Conservation (phyloP, 2,888 invertebrate genomes). For the Proisotoma minuta region DNA sequence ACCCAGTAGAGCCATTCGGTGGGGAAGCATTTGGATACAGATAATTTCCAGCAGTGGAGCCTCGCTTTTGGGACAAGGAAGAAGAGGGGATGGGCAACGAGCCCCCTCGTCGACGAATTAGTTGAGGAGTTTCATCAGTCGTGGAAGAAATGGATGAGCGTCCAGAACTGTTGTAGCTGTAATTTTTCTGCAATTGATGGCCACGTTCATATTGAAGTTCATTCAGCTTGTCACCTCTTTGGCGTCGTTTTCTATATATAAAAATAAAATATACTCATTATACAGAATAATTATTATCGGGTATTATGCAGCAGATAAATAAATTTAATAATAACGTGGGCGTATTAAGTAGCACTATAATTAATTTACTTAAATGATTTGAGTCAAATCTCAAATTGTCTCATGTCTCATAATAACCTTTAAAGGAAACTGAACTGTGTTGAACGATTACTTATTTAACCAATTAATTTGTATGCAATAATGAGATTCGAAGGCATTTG, state of each 20-base stretch:
- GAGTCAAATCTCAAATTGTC: too few relatives aligned
- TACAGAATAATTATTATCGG: too few relatives aligned
- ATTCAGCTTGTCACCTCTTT: neutral
- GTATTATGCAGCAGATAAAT: too few relatives aligned
- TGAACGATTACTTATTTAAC: too few relatives aligned
- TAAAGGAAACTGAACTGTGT: too few relatives aligned
- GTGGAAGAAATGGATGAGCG: neutral
- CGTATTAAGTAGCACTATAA: too few relatives aligned
- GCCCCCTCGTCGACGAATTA: slow-evolving; percentile 40
- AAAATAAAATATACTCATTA: too few relatives aligned
- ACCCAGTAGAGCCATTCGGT: slow-evolving; percentile 22
- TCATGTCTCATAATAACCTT: too few relatives aligned
- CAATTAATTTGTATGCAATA: too few relatives aligned
- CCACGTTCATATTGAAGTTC: neutral
- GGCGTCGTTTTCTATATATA: neutral
- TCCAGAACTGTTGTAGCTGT: slow-evolving; percentile 34
- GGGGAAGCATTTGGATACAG: slow-evolving; percentile 40
- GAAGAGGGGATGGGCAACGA: slow-evolving; percentile 37
- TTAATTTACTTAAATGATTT: too few relatives aligned
- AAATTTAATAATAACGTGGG: too few relatives aligned
- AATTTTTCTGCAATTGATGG: slow-evolving; percentile 31
- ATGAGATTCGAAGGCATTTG: too few relatives aligned
- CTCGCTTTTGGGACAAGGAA: slow-evolving; percentile 11
- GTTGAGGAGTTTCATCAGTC: slow-evolving; percentile 17
- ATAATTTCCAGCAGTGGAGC: slow-evolving; percentile 19